These are phyloP conservation scores for Apomyelois bistriatella DNA, from an alignment of 2,888 invertebrate genomes.

Conservation along the genomic window DNA sequence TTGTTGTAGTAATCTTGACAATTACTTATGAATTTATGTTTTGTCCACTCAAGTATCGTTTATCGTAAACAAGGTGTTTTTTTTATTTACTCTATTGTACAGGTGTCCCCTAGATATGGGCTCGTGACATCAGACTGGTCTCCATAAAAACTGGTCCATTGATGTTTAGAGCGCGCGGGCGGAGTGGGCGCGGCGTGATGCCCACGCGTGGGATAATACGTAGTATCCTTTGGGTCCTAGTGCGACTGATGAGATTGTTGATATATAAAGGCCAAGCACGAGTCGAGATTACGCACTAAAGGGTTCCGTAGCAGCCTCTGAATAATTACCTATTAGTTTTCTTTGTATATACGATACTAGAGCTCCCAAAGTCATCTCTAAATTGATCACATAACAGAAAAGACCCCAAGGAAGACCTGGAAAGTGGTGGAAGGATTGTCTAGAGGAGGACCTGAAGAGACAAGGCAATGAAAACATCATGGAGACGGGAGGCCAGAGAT, in stretches of 20 bases:
- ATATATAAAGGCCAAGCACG: too few species aligned
- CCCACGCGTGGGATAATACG: neutral
- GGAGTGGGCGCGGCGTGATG: neutral
- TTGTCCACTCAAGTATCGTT: neutral
- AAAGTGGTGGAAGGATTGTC: too few species aligned
- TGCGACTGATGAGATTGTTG: neutral
- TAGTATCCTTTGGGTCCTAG: neutral
- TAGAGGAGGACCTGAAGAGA: too few species aligned
- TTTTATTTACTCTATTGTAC: constrained; percentile 2
- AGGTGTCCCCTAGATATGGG: neutral
- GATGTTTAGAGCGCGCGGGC: neutral
- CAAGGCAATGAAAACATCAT: too few species aligned
- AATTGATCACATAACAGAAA: too few species aligned
- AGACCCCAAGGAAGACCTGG: too few species aligned
- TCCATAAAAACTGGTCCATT: constrained; percentile 1
- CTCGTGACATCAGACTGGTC: constrained; percentile 5
- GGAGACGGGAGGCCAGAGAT: too few species aligned
- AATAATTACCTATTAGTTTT: too few species aligned
- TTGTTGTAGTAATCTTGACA: neutral
- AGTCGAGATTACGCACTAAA: too few species aligned
- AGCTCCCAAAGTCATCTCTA: too few species aligned
- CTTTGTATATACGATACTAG: too few species aligned
- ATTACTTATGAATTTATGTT: neutral
- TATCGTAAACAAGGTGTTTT: constrained; percentile 1
- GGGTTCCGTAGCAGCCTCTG: too few species aligned